phyloP scores from a whole-genome alignment of 2,888 invertebrate genomes.

The Aporophyla nigra region DNA sequence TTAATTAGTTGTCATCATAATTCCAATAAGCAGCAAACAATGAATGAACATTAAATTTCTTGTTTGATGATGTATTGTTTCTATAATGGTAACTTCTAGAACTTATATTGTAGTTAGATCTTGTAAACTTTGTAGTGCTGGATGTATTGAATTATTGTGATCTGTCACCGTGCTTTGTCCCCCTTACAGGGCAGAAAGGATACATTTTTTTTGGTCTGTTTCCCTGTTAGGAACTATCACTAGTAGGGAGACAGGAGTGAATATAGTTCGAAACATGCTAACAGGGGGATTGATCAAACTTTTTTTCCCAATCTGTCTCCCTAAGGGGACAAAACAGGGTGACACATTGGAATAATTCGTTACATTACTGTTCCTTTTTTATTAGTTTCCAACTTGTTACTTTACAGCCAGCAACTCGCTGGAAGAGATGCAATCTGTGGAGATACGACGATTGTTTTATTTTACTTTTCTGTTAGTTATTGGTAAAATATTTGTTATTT shows the following conservation, averaged over 20 bases:
- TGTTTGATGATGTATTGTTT: conserved; percentile 17
- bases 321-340: no score
- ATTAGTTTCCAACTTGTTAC: conserved; percentile 31
- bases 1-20: conserved; percentile 23
- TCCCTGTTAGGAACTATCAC: no score
- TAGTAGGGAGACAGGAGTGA: no score
- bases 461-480: conserved; percentile 58
- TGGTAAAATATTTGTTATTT: conserved; percentile 57
- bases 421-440: conserved; percentile 19
- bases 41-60: conserved; percentile 29
- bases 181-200: no score
- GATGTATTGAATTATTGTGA: no score
- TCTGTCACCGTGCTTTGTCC: no score
- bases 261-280: no score
- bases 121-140: conserved; percentile 29
- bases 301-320: no score
- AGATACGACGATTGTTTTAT: conserved; percentile 39
- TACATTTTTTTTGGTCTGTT: no score
- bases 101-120: conserved; percentile 23
- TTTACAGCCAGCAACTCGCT: conserved; percentile 19
- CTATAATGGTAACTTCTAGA: conserved; percentile 15
- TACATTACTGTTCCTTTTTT: conserved; percentile 27
- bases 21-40: conserved; percentile 13
- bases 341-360: no score
- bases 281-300: no score